Percentiles rank a stretch among this genome's conserved stretches.
Evolutionary conservation across 1,140 invertebrate genomes (phyloP).

Genomic region (Arctopsyche grandis): DNA sequence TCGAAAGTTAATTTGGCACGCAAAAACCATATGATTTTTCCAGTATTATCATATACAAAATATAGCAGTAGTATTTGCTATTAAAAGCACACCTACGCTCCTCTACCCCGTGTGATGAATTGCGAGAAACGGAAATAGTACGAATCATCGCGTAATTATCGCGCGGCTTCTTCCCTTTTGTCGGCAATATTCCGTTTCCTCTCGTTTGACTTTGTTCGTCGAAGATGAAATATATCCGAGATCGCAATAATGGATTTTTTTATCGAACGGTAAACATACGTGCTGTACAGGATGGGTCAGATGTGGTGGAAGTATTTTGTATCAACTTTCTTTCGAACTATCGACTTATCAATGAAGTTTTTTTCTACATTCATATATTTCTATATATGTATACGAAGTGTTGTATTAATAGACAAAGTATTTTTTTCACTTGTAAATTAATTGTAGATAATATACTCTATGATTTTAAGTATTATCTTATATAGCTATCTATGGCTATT

Average conservation of each 20-base stretch:
- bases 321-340: no score
- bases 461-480: no score
- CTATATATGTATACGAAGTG: no score
- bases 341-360: no score
- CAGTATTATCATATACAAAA: background rate
- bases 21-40: background rate
- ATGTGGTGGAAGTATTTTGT: background rate
- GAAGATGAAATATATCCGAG: background rate
- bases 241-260: background rate
- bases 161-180: background rate
- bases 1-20: background rate
- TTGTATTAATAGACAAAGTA: no score
- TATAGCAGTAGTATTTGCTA: background rate
- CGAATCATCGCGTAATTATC: conserved; percentile 28
- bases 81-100: background rate
- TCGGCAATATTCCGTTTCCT: background rate
- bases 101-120: background rate
- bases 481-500: no score
- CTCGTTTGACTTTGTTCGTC: background rate
- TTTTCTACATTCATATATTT: no score
- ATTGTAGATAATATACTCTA: no score
- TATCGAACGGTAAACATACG: background rate
- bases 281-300: background rate
- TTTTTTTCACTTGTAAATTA: no score
- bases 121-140: conserved; percentile 18